Conservation (phyloP, 64 coral and sea anemone genomes). For the Pocillopora damicornis region DNA sequence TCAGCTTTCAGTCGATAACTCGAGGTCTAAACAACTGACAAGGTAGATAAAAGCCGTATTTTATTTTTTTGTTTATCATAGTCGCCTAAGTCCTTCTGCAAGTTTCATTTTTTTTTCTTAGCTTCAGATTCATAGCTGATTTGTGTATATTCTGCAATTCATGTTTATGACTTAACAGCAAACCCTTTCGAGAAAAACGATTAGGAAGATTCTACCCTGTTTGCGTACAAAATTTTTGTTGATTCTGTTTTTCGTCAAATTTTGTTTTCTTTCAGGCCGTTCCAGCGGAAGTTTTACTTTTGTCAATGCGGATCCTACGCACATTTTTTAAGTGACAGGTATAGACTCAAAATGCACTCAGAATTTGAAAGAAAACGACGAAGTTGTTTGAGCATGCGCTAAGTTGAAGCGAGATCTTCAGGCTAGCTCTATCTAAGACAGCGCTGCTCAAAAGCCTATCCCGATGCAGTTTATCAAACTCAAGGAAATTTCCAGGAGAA, state of each 20-base stretch:
- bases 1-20: neutral
- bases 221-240: neutral
- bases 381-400: conserved; percentile 3
- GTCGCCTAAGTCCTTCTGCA: neutral
- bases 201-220: neutral
- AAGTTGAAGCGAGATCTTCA: neutral
- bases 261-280: neutral
- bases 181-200: neutral
- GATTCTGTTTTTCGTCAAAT: neutral
- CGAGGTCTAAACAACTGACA: neutral
- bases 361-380: neutral
- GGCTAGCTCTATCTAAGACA: neutral
- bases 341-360: neutral
- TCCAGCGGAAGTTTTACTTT: neutral
- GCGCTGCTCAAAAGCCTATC: neutral
- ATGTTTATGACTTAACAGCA: neutral
- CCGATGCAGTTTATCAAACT: neutral
- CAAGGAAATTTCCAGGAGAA: neutral
- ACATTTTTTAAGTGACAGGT: neutral
- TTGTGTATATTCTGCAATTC: neutral
- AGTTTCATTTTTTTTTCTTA: too few species aligned
- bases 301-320: neutral
- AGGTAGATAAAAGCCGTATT: neutral
- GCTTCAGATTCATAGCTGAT: too few species aligned
- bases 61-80: neutral